phyloP scores from a whole-genome alignment of 2,888 invertebrate genomes.

The Phragmatobia fuliginosa region DNA sequence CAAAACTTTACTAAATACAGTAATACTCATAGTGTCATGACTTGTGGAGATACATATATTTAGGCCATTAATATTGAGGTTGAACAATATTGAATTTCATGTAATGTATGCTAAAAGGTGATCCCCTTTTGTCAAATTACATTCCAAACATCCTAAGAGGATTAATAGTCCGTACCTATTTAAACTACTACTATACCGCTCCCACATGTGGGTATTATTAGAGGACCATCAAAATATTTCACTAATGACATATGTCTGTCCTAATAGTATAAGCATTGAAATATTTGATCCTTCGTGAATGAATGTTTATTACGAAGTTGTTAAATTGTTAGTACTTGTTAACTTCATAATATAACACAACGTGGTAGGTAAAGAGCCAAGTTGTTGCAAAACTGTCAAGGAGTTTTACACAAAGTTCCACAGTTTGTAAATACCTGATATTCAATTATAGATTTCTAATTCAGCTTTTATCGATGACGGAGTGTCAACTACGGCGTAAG shows the following conservation, averaged over 20 bases:
- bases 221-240: constrained; percentile 12
- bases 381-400: constrained; percentile 65
- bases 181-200: constrained; percentile 4
- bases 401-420: constrained; percentile 38
- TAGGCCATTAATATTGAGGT: background rate
- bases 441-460: constrained; percentile 29
- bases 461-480: constrained; percentile 32
- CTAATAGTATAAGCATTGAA: constrained; percentile 19
- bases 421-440: constrained; percentile 54
- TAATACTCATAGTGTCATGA: background rate
- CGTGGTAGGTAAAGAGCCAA: constrained; percentile 24
- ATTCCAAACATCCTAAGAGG: constrained; percentile 3
- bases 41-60: background rate
- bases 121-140: background rate
- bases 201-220: background rate
- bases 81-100: background rate
- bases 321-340: constrained; percentile 51
- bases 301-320: constrained; percentile 41
- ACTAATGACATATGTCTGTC: constrained; percentile 22
- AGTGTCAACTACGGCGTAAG: constrained; percentile 18
- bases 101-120: background rate
- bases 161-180: constrained; percentile 11
- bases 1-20: background rate
- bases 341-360: constrained; percentile 52
- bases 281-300: constrained; percentile 12